Evolutionary conservation across 2,113 vertebrate genomes (phyloP).

Genomic region (Pomatostomus ruficeps): DNA sequence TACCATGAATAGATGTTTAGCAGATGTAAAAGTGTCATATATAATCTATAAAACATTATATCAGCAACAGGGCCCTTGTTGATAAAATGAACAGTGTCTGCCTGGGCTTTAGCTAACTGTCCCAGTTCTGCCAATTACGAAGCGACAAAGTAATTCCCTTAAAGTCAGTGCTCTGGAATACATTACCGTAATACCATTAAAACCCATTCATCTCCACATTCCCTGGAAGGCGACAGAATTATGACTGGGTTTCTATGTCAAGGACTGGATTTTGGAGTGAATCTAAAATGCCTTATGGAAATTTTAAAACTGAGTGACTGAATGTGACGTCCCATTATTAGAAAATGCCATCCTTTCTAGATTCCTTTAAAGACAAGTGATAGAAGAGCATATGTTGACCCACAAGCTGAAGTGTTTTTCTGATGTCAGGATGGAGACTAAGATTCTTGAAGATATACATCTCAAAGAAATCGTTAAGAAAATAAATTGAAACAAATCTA

Average conservation of each 20-base stretch:
- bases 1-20: constrained; percentile 6
- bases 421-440: background rate
- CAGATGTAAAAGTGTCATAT: constrained; percentile 14
- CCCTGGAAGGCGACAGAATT: background rate
- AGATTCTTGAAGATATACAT: background rate
- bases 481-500: background rate
- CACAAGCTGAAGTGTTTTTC: background rate
- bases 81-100: constrained; percentile 8
- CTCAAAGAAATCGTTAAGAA: background rate
- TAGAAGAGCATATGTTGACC: background rate
- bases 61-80: background rate
- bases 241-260: background rate
- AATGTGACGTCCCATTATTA: background rate
- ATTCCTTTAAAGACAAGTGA: background rate
- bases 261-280: background rate
- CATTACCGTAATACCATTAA: background rate
- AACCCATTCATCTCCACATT: background rate
- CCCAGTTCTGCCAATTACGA: constrained; percentile 3
- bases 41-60: background rate
- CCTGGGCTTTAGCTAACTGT: background rate
- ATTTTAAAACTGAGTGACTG: background rate
- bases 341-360: background rate
- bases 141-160: constrained; percentile 26
- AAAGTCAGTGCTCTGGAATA: background rate
- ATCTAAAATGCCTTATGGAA: background rate